These are phyloP conservation scores for Protobothrops mucrosquamatus DNA, from an alignment of 2,113 vertebrate genomes.

Conservation along the genomic window DNA sequence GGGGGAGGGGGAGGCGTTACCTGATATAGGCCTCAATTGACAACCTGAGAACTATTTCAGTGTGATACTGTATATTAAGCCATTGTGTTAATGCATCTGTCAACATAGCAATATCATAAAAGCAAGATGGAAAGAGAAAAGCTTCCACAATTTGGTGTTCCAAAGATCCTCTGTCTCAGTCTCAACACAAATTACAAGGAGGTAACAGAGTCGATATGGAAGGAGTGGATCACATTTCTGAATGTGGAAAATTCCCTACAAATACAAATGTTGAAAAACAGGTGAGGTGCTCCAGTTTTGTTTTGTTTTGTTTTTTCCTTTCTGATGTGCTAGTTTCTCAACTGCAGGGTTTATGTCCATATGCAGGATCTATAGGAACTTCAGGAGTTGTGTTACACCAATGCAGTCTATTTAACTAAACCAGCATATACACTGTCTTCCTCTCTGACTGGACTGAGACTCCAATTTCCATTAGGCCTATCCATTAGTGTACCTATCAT, in stretches of 20 bases:
- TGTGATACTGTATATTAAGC: neutral
- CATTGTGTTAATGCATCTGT: constrained; percentile 1
- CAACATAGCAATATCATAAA: neutral
- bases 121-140: neutral
- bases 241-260: neutral
- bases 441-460: neutral
- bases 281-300: neutral
- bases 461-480: neutral
- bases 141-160: neutral
- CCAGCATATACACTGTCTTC: neutral
- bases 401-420: neutral
- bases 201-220: neutral
- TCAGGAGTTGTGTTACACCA: neutral
- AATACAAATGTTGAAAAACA: neutral
- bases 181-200: neutral
- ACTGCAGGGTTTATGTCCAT: neutral
- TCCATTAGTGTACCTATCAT: neutral
- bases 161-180: neutral
- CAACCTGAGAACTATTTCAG: neutral
- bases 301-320: neutral
- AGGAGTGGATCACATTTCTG: neutral
- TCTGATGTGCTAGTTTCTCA: neutral
- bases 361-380: neutral
- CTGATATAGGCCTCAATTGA: neutral
- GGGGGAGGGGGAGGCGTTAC: neutral